phyloP scores from a whole-genome alignment of 2,113 vertebrate species.

The Xerus inauris region DNA sequence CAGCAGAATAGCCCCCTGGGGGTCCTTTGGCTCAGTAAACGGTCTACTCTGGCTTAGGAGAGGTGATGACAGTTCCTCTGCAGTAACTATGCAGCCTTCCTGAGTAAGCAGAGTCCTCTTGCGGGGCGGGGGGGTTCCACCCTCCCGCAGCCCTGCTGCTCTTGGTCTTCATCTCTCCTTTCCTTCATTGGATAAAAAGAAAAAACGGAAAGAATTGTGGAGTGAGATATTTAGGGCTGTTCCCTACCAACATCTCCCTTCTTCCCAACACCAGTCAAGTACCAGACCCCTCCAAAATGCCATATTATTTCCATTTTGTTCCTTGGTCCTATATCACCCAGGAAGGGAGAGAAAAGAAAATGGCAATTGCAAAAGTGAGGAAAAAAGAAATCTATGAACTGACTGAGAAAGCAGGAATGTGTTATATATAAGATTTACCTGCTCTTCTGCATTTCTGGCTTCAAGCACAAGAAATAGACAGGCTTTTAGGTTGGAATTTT shows the following conservation, averaged over 20 bases:
- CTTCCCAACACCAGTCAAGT: background rate
- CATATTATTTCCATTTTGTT: background rate
- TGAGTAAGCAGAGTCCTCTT: background rate
- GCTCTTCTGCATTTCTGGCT: background rate
- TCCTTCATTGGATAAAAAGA: background rate
- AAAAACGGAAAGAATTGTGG: background rate
- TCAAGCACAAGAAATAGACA: background rate
- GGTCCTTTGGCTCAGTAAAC: background rate
- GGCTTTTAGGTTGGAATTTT: background rate
- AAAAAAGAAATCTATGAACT: background rate
- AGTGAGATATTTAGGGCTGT: background rate
- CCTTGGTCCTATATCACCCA: background rate
- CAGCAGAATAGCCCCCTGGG: background rate
- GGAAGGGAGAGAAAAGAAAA: background rate
- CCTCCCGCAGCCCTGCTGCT: background rate
- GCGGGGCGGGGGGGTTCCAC: no score
- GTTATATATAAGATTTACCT: background rate
- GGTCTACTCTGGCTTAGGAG: background rate
- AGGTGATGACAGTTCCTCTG: background rate
- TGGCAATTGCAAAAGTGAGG: background rate
- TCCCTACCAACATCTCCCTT: background rate
- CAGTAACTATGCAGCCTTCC: background rate
- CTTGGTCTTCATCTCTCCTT: background rate
- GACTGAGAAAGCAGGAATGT: background rate
- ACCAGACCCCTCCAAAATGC: background rate